Evolutionary conservation across 2,113 vertebrate species (phyloP).

Genomic region (Micronycteris hirsuta): DNA sequence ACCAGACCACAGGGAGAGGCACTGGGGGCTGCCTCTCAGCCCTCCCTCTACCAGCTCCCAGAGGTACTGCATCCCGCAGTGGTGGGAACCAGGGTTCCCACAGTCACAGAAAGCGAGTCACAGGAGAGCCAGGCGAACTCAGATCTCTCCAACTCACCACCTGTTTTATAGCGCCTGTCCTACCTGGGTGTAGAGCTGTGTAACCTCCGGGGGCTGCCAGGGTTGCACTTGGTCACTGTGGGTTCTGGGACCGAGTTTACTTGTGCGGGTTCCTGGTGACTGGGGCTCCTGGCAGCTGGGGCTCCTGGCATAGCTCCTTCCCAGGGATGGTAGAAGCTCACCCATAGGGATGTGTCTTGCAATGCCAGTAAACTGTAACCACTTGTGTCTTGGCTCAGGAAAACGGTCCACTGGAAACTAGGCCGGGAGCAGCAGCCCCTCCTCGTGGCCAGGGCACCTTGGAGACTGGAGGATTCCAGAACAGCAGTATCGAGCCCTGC

Average conservation of each 20-base stretch:
- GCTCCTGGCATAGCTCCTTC: not conserved
- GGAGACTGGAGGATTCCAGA: slow-evolving; percentile 37
- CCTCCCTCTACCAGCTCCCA: not conserved
- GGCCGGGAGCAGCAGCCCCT: slow-evolving; percentile 12
- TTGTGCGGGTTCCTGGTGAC: not conserved
- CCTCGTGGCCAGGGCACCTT: slow-evolving; percentile 4
- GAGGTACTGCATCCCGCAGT: not conserved
- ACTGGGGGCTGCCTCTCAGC: not conserved
- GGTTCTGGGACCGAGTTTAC: not conserved
- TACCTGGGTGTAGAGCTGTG: not conserved
- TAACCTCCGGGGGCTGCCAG: not conserved
- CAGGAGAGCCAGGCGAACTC: slow-evolving; percentile 59
- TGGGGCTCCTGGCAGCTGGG: not conserved
- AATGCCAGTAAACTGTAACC: not conserved
- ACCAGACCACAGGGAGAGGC: not conserved
- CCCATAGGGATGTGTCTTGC: accelerated
- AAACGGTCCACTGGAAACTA: slow-evolving; percentile 84
- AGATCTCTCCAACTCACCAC: not conserved
- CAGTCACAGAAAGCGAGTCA: slow-evolving; percentile 25
- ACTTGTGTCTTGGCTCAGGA: slow-evolving; percentile 71
- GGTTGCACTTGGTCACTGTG: not conserved
- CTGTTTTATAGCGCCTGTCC: not conserved
- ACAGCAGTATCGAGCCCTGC: slow-evolving; percentile 39
- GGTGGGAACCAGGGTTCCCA: not conserved
- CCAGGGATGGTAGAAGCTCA: not conserved